phyloP scores from a whole-genome alignment of 2,888 invertebrate species.

The Xanthorhoe designata region DNA sequence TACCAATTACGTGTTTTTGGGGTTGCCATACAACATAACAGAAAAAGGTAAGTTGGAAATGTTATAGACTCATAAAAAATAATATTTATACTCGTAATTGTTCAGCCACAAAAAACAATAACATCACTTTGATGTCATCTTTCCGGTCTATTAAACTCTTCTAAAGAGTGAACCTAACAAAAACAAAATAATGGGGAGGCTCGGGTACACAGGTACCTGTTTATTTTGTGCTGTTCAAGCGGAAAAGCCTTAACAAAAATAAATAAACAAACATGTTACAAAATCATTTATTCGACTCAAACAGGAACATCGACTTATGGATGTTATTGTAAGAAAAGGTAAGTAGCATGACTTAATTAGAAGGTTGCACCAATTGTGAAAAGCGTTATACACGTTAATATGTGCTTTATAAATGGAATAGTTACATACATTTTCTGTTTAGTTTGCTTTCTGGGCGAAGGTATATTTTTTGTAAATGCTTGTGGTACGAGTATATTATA shows the following conservation, averaged over 20 bases:
- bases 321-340: constrained; percentile 15
- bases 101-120: too few relatives aligned
- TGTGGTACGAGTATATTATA: too few relatives aligned
- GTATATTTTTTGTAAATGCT: too few relatives aligned
- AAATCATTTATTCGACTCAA: constrained; percentile 8
- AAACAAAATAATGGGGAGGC: neutral
- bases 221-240: constrained; percentile 6
- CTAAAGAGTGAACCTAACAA: neutral
- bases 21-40: too few relatives aligned
- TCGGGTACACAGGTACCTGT: neutral
- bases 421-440: too few relatives aligned
- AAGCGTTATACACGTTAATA: too few relatives aligned
- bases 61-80: too few relatives aligned
- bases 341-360: constrained; percentile 10
- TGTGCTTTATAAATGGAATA: too few relatives aligned
- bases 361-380: neutral
- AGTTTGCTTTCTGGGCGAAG: too few relatives aligned
- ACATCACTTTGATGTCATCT: neutral
- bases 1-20: too few relatives aligned
- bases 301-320: constrained; percentile 7
- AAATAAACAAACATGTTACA: constrained; percentile 9
- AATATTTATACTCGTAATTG: neutral
- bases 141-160: neutral
- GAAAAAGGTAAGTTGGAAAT: too few relatives aligned
- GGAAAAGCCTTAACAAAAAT: constrained; percentile 8